Evolutionary conservation across 2,113 vertebrate genomes (phyloP).

Genomic region (Triplophysa rosa): DNA sequence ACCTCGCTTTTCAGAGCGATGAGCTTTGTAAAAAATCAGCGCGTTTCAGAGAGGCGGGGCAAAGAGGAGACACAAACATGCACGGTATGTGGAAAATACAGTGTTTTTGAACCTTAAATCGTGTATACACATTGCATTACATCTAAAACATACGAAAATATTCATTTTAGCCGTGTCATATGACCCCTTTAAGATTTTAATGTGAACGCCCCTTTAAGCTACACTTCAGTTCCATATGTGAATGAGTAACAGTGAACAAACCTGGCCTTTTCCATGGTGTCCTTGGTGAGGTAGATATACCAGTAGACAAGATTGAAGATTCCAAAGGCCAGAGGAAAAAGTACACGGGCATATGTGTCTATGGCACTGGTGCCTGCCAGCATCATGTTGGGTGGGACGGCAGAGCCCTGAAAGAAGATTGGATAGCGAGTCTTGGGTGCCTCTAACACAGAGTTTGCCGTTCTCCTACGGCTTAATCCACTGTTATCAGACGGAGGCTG

Average conservation of each 20-base stretch:
- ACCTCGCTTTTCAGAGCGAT: too few relatives aligned
- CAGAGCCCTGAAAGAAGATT: slow-evolving; percentile 73
- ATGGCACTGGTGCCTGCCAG: slow-evolving; percentile 88
- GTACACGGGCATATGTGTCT: slow-evolving; percentile 84
- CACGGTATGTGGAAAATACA: too few relatives aligned
- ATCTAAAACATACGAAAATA: too few relatives aligned
- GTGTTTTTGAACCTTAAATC: too few relatives aligned
- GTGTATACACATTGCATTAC: too few relatives aligned
- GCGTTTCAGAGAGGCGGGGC: too few relatives aligned
- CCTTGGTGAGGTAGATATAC: slow-evolving; percentile 88
- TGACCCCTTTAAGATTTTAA: too few relatives aligned
- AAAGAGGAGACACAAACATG: too few relatives aligned
- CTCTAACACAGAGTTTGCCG: slow-evolving; percentile 76
- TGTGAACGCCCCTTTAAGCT: too few relatives aligned
- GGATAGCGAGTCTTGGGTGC: slow-evolving; percentile 64
- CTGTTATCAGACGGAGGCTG: slow-evolving; percentile 67
- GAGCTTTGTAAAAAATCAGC: too few relatives aligned
- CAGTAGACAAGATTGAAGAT: slow-evolving; percentile 92
- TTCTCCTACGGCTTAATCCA: slow-evolving; percentile 78
- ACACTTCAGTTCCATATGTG: too few relatives aligned
- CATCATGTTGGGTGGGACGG: slow-evolving; percentile 65
- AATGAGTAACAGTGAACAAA: slow-evolving; percentile 35
- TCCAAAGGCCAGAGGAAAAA: slow-evolving; percentile 89
- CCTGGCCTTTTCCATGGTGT: slow-evolving; percentile 83
- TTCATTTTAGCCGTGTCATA: too few relatives aligned